Conservation (phyloP, 2,797 vertebrate species). For the Miichthys miiuy region DNA sequence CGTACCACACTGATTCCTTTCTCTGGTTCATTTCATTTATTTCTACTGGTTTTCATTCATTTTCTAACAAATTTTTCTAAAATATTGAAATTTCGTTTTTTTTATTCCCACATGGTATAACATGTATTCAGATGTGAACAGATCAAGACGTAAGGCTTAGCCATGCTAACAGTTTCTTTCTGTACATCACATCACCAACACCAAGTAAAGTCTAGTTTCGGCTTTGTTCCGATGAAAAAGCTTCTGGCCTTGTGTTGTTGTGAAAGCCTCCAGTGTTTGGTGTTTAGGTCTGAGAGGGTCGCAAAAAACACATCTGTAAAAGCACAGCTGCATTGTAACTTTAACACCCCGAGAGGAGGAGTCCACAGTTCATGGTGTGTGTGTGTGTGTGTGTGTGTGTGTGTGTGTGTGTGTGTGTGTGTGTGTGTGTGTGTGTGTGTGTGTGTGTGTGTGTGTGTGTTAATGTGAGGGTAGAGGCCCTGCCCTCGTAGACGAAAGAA, state of each 20-base stretch:
- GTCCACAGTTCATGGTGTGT: constrained; percentile 46
- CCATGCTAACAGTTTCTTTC: background rate
- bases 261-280: constrained; percentile 40
- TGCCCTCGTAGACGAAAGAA: constrained; percentile 46
- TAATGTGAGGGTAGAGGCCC: constrained; percentile 58
- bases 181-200: no score
- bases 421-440: constrained; percentile 45
- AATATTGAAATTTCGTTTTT: background rate
- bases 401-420: constrained; percentile 56
- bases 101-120: background rate
- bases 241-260: constrained; percentile 15
- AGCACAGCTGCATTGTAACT: constrained; percentile 81
- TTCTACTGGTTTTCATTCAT: background rate
- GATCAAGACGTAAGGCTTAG: background rate
- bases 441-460: constrained; percentile 54
- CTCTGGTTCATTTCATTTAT: background rate
- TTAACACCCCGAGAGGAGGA: constrained; percentile 67
- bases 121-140: background rate
- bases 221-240: background rate
- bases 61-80: background rate
- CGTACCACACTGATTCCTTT: background rate
- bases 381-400: constrained; percentile 55
- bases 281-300: constrained; percentile 59
- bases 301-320: constrained; percentile 78
- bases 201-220: constrained; percentile 8